Percentiles rank a stretch among this genome's conserved stretches.
These are phyloP conservation scores for Melanotaenia boesemani DNA, from an alignment of 2,797 vertebrate genomes.

Conservation along the genomic window DNA sequence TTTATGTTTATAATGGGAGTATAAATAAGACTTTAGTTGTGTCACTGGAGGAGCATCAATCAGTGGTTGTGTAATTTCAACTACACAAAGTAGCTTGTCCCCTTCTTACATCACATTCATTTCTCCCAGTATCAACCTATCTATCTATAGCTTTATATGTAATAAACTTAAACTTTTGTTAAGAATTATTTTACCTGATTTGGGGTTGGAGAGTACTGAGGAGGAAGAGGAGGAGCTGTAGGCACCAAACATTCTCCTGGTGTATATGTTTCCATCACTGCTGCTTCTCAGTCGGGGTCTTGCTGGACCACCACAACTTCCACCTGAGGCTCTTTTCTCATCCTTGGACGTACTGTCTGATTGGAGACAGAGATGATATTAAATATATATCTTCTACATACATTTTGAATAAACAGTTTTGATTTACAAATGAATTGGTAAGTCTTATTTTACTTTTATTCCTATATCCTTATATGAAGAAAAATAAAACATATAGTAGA, in stretches of 20 bases:
- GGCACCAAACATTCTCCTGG: slow-evolving; percentile 73
- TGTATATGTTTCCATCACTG: slow-evolving; percentile 81
- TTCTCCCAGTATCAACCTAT: neutral
- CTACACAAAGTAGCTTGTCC: too few species aligned
- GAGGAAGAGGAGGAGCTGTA: slow-evolving; percentile 73
- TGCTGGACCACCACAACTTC: slow-evolving; percentile 73
- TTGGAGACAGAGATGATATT: neutral
- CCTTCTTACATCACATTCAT: neutral
- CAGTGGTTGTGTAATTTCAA: neutral
- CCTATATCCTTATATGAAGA: too few species aligned
- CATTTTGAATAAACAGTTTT: neutral
- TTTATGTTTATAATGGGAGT: too few species aligned
- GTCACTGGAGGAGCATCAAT: neutral
- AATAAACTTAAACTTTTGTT: neutral
- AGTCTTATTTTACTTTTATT: neutral
- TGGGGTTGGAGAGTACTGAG: slow-evolving; percentile 88
- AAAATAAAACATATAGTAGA: too few species aligned
- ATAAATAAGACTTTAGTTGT: neutral
- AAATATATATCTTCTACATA: neutral
- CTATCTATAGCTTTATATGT: neutral
- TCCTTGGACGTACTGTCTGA: slow-evolving; percentile 87
- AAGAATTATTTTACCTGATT: slow-evolving; percentile 83
- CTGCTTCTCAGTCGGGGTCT: slow-evolving; percentile 54
- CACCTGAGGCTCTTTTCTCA: slow-evolving; percentile 79
- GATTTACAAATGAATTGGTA: neutral